Evolutionary conservation across 2,888 invertebrate genomes (phyloP).

Genomic region (Argyresthia albistria): DNA sequence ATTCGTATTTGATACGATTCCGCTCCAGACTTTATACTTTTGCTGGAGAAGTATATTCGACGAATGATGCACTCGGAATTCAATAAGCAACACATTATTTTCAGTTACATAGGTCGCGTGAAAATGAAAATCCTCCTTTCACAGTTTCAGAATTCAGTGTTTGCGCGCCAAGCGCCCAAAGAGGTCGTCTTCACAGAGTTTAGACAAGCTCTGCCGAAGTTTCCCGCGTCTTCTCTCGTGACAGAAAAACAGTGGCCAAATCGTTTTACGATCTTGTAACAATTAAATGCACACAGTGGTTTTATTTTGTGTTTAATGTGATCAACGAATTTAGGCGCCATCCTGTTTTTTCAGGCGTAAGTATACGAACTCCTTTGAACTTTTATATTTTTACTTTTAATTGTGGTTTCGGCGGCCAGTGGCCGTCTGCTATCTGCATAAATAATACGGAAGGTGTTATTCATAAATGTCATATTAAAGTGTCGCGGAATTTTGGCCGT

Average conservation of each 20-base stretch:
- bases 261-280: slow-evolving; percentile 21
- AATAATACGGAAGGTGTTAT: not conserved
- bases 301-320: slow-evolving; percentile 27
- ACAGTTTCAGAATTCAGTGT: slow-evolving; percentile 32
- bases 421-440: not conserved
- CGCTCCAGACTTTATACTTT: too few species aligned
- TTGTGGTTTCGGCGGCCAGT: slow-evolving; percentile 13
- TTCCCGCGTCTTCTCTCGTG: slow-evolving; percentile 36
- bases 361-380: slow-evolving; percentile 19
- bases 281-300: slow-evolving; percentile 1
- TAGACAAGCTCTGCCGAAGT: slow-evolving; percentile 24
- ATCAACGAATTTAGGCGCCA: slow-evolving; percentile 14
- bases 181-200: slow-evolving; percentile 16
- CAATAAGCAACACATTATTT: too few species aligned
- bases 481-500: not conserved
- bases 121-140: slow-evolving; percentile 18
- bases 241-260: slow-evolving; percentile 8
- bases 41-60: too few species aligned
- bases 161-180: slow-evolving; percentile 38
- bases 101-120: slow-evolving; percentile 7
- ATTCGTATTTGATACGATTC: too few species aligned
- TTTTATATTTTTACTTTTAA: slow-evolving; percentile 15
- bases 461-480: not conserved
- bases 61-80: too few species aligned
- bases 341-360: slow-evolving; percentile 20